Evolutionary conservation across 2,888 invertebrate species (phyloP).

Genomic region (Monoplex corrugatus): DNA sequence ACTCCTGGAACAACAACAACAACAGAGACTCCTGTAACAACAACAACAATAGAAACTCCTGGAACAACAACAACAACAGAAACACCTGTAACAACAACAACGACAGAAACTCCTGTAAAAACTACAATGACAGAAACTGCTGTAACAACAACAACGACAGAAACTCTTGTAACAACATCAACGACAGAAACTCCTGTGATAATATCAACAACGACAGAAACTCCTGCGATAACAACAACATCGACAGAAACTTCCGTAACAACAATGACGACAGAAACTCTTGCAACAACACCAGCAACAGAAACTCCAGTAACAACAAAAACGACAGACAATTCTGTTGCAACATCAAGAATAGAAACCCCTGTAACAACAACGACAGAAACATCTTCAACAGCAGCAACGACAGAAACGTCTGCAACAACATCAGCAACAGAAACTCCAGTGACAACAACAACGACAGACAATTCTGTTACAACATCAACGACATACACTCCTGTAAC

Average conservation of each 20-base stretch:
- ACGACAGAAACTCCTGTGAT: not conserved
- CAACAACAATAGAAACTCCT: not conserved
- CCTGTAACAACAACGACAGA: too few species aligned
- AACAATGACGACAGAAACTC: not conserved
- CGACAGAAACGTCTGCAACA: not conserved
- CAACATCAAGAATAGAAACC: too few species aligned
- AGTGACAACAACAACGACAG: not conserved
- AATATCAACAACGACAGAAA: not conserved
- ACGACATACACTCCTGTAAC: not conserved
- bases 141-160: not conserved
- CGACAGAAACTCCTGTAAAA: not conserved
- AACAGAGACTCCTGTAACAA: not conserved
- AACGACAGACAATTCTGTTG: too few species aligned
- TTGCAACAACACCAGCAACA: too few species aligned
- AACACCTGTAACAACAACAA: not conserved
- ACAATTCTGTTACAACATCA: not conserved
- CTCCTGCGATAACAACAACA: not conserved
- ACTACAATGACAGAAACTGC: not conserved
- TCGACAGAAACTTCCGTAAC: not conserved
- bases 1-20: not conserved
- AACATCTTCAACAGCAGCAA: too few species aligned
- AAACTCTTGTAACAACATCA: not conserved
- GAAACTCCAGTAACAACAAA: too few species aligned
- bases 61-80: not conserved
- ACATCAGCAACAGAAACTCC: not conserved